Evolutionary conservation across 2,888 invertebrate species (phyloP).

Genomic region (Pedicia rivosa): DNA sequence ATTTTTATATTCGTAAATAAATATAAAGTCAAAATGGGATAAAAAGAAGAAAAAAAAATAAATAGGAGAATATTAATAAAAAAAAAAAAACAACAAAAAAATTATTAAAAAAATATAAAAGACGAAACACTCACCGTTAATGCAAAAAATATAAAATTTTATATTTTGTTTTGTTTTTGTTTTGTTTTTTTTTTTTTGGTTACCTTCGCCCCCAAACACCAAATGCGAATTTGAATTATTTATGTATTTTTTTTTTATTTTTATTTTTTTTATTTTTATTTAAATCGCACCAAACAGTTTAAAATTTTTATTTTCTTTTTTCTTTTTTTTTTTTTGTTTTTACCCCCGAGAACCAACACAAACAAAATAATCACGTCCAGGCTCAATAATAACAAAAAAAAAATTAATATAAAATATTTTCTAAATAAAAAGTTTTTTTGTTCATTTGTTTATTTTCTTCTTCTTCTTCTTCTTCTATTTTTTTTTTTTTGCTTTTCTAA

Average conservation of each 20-base stretch:
- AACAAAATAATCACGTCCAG: conserved; percentile 5
- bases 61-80: conserved; percentile 3
- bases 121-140: conserved; percentile 8
- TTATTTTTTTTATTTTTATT: no score
- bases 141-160: conserved; percentile 2
- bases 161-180: neutral
- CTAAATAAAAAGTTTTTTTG: no score
- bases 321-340: neutral
- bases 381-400: conserved; percentile 1
- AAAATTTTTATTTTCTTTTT: neutral
- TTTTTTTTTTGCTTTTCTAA: no score
- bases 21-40: no score
- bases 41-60: no score
- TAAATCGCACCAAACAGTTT: neutral
- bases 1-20: no score
- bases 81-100: neutral
- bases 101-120: conserved; percentile 6
- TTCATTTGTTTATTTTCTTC: no score
- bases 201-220: conserved; percentile 8
- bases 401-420: conserved; percentile 1
- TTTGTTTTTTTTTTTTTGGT: no score
- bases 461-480: no score
- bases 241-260: no score
- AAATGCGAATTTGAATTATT: conserved; percentile 1
- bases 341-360: conserved; percentile 8